Conservation (phyloP, 35 echinoderm and acorn worm species). For the Apostichopus parvimensis region DNA sequence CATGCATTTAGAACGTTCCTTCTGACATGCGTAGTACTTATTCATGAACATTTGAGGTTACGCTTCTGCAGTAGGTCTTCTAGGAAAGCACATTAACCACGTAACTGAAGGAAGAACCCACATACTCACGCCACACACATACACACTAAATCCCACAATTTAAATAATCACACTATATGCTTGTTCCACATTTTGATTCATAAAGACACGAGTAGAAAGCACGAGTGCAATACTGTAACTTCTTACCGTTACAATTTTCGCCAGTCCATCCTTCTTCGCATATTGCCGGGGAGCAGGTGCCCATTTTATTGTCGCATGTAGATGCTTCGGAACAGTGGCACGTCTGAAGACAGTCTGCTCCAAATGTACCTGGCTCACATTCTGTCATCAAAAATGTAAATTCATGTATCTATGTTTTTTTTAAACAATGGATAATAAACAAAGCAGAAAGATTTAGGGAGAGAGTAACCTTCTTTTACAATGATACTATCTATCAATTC, state of each 20-base stretch:
- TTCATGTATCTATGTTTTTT: too few species aligned
- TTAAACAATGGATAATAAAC: too few species aligned
- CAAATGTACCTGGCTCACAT: constrained; percentile 7
- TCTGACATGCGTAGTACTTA: too few species aligned
- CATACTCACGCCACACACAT: neutral
- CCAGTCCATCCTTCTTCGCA: constrained; percentile 20
- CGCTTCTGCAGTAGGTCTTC: neutral
- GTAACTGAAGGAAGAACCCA: too few species aligned
- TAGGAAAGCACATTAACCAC: too few species aligned
- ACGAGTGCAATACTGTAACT: too few species aligned
- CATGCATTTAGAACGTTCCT: too few species aligned
- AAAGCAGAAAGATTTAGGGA: too few species aligned
- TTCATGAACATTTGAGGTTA: neutral
- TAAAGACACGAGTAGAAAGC: neutral
- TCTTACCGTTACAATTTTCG: constrained; percentile 13
- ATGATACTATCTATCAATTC: too few species aligned
- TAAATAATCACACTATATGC: neutral
- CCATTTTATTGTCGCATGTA: neutral
- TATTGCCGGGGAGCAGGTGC: neutral
- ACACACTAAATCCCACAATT: neutral
- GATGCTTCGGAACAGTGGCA: neutral
- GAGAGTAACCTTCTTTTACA: too few species aligned
- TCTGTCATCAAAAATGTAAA: neutral
- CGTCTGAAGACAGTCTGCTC: neutral
- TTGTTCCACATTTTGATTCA: neutral